Evolutionary conservation across 1,140 invertebrate genomes (phyloP).

Genomic region (Triops cancriformis): DNA sequence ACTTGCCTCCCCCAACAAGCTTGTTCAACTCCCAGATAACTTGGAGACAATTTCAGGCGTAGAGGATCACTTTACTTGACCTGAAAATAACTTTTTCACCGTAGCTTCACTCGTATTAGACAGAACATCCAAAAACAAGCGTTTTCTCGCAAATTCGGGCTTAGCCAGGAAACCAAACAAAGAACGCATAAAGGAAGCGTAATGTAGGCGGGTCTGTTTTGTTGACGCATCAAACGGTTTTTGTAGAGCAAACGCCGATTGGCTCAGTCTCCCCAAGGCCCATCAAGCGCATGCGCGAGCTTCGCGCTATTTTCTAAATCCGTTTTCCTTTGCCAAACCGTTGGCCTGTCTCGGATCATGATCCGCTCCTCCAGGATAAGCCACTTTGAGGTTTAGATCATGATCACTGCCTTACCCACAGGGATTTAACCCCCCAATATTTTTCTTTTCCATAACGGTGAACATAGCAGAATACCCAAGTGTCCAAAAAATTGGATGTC

Average conservation of each 20-base stretch:
- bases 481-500: too few relatives aligned
- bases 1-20: background rate
- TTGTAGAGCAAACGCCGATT: background rate
- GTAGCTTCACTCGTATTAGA: background rate
- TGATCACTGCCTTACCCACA: too few relatives aligned
- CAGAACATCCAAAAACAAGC: background rate
- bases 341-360: too few relatives aligned
- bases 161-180: constrained; percentile 1
- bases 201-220: background rate
- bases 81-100: background rate
- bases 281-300: background rate
- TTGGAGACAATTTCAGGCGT: background rate
- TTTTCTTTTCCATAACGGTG: too few relatives aligned
- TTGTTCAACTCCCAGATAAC: background rate
- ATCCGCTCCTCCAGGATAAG: too few relatives aligned
- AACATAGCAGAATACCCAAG: too few relatives aligned
- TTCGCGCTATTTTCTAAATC: background rate
- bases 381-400: too few relatives aligned
- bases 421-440: too few relatives aligned
- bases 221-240: background rate
- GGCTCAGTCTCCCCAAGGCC: background rate
- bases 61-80: background rate
- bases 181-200: background rate
- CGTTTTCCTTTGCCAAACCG: too few relatives aligned
- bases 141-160: background rate